A percentile compares a stretch with the other conserved stretches of the same genome.
Conservation (phyloP, 2,113 vertebrate species). For the Seriola aureovittata region DNA sequence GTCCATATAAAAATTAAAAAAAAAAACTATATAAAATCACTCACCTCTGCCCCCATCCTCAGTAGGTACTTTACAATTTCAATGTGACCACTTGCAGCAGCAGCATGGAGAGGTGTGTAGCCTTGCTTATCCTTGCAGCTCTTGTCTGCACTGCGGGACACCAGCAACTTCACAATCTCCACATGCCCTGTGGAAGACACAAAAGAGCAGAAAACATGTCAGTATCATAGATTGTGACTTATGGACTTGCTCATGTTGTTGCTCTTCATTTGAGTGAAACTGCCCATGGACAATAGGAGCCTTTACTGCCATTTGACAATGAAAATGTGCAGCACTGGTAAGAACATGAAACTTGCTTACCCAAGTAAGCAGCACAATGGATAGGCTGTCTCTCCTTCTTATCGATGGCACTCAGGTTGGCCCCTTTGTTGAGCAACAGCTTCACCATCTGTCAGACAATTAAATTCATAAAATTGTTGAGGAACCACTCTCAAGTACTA, state of each 20-base stretch:
- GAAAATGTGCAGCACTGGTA: not conserved
- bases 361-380: conserved; percentile 96
- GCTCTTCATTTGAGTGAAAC: not conserved
- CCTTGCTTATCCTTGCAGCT: conserved; percentile 95
- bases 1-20: not conserved
- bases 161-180: conserved; percentile 94
- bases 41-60: conserved; percentile 93
- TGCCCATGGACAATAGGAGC: not conserved
- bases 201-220: not conserved
- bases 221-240: not conserved
- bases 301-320: conserved; percentile 18
- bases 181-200: conserved; percentile 86
- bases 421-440: conserved; percentile 95
- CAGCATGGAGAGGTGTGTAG: conserved; percentile 95
- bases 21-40: conserved; percentile 5
- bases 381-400: conserved; percentile 95
- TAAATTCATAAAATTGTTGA: not conserved
- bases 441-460: conserved; percentile 89
- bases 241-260: not conserved
- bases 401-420: conserved; percentile 93
- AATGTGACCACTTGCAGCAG: conserved; percentile 93
- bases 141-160: conserved; percentile 92
- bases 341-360: conserved; percentile 73
- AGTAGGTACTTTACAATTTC: conserved; percentile 95
- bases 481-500: not conserved